Evolutionary conservation across 2,113 vertebrate species (phyloP), one percentile per base, ranked within the genome.

Genomic region (Tragulus kanchil): DNA sequence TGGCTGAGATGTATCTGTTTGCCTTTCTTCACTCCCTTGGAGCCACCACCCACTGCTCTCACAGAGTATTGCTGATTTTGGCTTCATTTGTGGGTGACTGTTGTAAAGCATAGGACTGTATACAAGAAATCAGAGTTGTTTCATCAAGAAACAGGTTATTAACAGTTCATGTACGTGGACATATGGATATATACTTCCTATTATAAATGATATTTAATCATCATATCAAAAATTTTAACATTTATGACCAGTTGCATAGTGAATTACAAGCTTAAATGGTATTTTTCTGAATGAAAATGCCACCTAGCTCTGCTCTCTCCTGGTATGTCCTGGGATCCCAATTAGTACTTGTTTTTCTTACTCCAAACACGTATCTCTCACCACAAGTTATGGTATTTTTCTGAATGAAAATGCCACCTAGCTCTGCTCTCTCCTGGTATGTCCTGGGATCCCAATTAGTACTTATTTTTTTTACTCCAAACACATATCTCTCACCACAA

Each of bases 281-380:
- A 78, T 93, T 95, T 89, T 82, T 94, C 50, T 23, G 31, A 81
- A 75, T 28, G 10, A 85, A 93, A 94, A 56, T 65, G 36, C 31
- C 48, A 25, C 45, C 36, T 36, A 25, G 2, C 25, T 67, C 65
- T 87, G 28, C 3, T 59, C 28, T 81, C 45, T 83, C 21, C 10
- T 26, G 4, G 8, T 31, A 25, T 73, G 42, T 58, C 9, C n/a
- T 10, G 6, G 25, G 14, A 6, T 78, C 78, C 16, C 8, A 45
- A 8, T 7, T 45, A 50, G 48, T 69, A 5, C 25, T 65, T 15
- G 3, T 45, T 64, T 59, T 69, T 85, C 25, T 54, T 36, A 28
- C 7, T 48, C 10, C 17, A 88, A 59, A 59, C 10, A 7, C 4
- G 19, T 13, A 7, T 14, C n/a, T n/a, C 45, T 73, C 36, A 36